Evolutionary conservation across 2,797 vertebrate genomes (phyloP), one percentile per base, ranked within the genome.

Genomic region (Pantherophis vulpinus): DNA sequence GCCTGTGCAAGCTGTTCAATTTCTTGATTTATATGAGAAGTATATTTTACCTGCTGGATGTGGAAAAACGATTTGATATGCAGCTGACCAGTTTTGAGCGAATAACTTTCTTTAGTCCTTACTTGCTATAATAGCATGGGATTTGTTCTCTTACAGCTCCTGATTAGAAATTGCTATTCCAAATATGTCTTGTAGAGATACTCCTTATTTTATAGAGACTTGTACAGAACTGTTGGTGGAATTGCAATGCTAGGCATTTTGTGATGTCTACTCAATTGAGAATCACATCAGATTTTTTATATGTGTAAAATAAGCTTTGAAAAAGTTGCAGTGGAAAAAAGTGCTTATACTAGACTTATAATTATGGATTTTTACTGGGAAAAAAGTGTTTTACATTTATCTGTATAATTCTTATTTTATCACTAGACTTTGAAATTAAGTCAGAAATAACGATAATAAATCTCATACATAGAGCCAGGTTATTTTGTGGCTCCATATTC

Each of bases 11-110:
- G 83, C 79, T 37, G 60, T 88, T 58, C 95, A 79, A 91, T 96
- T 96, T 95, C 93, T 93, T 97, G 93, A 93, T 93, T 96, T 96
- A 93, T 96, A 92, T 96, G 93, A 95, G 94, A 95, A 95, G 89
- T 94, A 3, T 86, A 91, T 89, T 93, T 63, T 90, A 93, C 93
- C 74, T 94, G 25, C 70, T 94, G 91, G 94, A 89, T 10, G 66
- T 90, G 91, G 91, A 95, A 93, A 97, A 96, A 92, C 25, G 61
- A 94, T 95, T 93, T 95, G 96, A 93, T 79, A 66, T 61, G 89
- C 79, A 10, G 88, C 94, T 95, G 92, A 66, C 79, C 90, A 92
- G 91, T 95, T 97, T 93, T 47, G 89, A 95, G 88, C 93, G 10
- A 89, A 42, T 96, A 95, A 95, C 94, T 95, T 70, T 91, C 95